A percentile compares a stretch with the other conserved stretches of the same genome.
phyloP scores from a whole-genome alignment of 2,888 invertebrate genomes.

The Polymixis lichenea region DNA sequence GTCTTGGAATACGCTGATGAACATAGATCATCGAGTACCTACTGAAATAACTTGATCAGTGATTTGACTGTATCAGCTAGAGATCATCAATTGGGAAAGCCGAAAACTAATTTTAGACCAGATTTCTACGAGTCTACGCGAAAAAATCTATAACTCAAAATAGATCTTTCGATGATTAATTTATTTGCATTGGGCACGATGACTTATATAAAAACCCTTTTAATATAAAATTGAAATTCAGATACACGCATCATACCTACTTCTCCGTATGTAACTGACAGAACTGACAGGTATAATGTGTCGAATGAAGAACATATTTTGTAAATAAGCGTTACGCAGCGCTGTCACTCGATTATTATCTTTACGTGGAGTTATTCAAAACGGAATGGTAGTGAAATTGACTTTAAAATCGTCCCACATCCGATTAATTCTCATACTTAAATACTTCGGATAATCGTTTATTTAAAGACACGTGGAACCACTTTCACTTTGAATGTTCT shows the following conservation, averaged over 20 bases:
- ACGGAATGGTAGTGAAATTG: constrained; percentile 30
- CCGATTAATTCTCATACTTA: constrained; percentile 52
- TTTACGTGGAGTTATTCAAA: constrained; percentile 30
- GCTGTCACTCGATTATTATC: constrained; percentile 20
- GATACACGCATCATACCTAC: background rate
- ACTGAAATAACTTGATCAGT: background rate
- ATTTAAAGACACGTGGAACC: constrained; percentile 41
- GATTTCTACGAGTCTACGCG: too few species aligned
- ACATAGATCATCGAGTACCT: background rate
- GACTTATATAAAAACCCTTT: background rate
- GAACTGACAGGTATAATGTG: background rate
- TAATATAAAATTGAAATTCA: background rate
- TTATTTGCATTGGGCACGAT: background rate
- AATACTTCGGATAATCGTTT: constrained; percentile 54
- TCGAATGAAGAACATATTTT: background rate
- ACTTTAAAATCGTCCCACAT: constrained; percentile 35
- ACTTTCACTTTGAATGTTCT: constrained; percentile 56
- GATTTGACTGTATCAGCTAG: too few species aligned
- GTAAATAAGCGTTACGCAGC: constrained; percentile 6
- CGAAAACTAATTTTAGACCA: background rate
- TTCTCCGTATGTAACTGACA: background rate
- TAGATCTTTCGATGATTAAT: background rate
- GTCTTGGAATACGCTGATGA: constrained; percentile 30
- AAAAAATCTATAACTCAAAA: background rate
- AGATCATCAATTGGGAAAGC: background rate